phyloP scores from a whole-genome alignment of 1,140 invertebrate species.

The Aphelenchoides besseyi region DNA sequence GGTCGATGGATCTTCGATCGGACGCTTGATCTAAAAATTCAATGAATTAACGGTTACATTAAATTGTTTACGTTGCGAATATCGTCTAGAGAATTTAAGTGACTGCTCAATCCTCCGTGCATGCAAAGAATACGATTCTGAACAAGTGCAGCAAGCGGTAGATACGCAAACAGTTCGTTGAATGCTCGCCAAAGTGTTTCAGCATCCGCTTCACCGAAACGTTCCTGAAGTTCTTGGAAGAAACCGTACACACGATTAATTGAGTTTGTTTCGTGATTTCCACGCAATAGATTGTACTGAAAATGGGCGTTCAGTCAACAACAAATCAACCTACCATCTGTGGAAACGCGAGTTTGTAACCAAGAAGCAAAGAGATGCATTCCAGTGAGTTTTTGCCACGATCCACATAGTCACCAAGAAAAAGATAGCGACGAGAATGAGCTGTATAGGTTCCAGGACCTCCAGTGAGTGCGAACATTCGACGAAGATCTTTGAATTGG shows the following conservation, averaged over 20 bases:
- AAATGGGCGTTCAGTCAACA: no score
- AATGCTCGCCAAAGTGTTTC: constrained; percentile 66
- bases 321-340: constrained; percentile 67
- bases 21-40: constrained; percentile 38
- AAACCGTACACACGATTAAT: constrained; percentile 66
- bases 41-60: constrained; percentile 68
- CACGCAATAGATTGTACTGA: constrained; percentile 68
- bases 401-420: constrained; percentile 74
- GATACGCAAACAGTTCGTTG: constrained; percentile 64
- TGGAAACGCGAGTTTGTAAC: constrained; percentile 67
- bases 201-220: constrained; percentile 63
- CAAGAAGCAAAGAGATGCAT: constrained; percentile 68
- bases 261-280: constrained; percentile 71
- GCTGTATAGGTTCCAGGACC: background rate
- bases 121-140: constrained; percentile 69
- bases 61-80: constrained; percentile 37
- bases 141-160: constrained; percentile 73
- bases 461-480: constrained; percentile 18
- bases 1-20: constrained; percentile 21
- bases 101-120: constrained; percentile 77
- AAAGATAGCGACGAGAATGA: constrained; percentile 14
- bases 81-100: constrained; percentile 68
- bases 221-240: constrained; percentile 67
- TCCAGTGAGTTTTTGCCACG: constrained; percentile 75
- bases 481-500: constrained; percentile 19